phyloP scores from a whole-genome alignment of 2,113 vertebrate species.

The Arenaria interpres region DNA sequence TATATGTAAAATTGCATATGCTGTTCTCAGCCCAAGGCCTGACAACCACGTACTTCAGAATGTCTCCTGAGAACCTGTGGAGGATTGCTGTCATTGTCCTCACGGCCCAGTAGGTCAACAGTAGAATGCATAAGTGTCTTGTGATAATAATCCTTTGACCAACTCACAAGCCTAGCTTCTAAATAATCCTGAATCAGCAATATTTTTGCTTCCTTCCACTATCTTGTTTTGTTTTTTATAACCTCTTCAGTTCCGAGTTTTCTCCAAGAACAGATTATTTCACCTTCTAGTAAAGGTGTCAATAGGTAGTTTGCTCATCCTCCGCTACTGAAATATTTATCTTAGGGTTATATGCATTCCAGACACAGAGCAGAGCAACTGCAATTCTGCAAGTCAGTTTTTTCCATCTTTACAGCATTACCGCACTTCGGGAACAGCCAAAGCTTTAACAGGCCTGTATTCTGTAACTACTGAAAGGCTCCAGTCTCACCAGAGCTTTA shows the following conservation, averaged over 20 bases:
- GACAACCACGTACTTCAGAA: neutral
- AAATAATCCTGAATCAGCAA: neutral
- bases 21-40: neutral
- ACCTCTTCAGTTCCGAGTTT: neutral
- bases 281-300: neutral
- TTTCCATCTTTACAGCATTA: neutral
- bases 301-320: neutral
- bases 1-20: neutral
- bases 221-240: neutral
- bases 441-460: neutral
- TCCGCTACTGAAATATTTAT: neutral
- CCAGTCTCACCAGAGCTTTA: constrained; percentile 13
- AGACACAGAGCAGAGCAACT: neutral
- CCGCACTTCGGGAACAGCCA: neutral
- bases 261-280: neutral
- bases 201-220: neutral
- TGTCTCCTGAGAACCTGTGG: neutral
- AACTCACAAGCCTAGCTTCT: neutral
- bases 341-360: neutral
- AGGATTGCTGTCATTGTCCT: neutral
- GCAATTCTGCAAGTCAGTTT: neutral
- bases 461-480: constrained; percentile 1
- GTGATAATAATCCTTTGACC: neutral
- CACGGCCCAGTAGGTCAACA: neutral
- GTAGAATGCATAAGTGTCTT: neutral